Evolutionary conservation across 2,113 vertebrate species (phyloP).

Genomic region (Phylloscopus trochilus): DNA sequence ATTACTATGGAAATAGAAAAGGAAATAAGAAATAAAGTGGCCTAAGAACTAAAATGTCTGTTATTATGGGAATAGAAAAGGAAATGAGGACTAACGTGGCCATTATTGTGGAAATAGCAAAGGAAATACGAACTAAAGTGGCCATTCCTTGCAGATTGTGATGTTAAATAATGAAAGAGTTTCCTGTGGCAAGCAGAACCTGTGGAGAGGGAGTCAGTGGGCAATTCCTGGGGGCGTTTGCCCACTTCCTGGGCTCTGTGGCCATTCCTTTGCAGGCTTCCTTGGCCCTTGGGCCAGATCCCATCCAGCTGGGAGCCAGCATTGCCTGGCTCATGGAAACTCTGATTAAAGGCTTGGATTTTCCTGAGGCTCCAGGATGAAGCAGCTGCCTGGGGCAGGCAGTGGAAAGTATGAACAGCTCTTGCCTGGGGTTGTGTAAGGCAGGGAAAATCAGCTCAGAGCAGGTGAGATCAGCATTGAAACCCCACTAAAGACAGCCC

Average conservation of each 20-base stretch:
- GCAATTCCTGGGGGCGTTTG: not conserved
- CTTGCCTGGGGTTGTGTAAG: slow-evolving; percentile 24
- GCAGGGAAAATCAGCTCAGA: not conserved
- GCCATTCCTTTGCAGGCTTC: not conserved
- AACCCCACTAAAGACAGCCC: not conserved
- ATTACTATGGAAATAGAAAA: not conserved
- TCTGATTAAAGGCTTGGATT: slow-evolving; percentile 12
- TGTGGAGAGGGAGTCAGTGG: not conserved
- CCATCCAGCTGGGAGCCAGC: not conserved
- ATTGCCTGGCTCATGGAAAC: slow-evolving; percentile 46
- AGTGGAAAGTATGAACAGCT: slow-evolving; percentile 59
- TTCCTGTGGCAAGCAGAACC: not conserved
- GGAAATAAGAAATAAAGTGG: not conserved
- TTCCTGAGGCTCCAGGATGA: slow-evolving; percentile 21
- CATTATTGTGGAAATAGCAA: not conserved
- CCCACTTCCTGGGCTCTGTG: not conserved
- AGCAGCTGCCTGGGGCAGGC: slow-evolving; percentile 47
- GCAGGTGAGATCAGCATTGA: not conserved
- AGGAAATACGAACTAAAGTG: not conserved
- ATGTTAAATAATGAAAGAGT: not conserved
- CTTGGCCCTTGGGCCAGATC: not conserved
- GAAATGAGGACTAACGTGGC: not conserved
- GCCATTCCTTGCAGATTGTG: not conserved
- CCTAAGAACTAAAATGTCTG: too few relatives aligned
- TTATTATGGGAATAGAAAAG: not conserved